These are phyloP conservation scores for Stramonita haemastoma DNA, from an alignment of 2,888 invertebrate genomes.

Conservation along the genomic window DNA sequence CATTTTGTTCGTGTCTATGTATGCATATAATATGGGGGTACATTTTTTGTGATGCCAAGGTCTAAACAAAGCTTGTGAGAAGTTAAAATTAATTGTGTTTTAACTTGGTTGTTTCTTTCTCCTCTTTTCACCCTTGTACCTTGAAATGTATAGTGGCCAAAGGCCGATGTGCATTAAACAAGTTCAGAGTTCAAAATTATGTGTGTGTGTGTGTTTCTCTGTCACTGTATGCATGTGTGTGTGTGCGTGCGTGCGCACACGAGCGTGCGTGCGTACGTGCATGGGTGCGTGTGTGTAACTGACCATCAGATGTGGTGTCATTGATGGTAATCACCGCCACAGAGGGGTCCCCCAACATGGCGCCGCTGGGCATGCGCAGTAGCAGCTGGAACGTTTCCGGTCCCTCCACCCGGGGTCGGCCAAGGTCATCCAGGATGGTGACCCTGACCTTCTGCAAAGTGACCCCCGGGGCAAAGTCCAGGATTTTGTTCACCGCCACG, in stretches of 20 bases:
- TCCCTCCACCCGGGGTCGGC: conserved; percentile 75
- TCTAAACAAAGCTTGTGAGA: too few relatives aligned
- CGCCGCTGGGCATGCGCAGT: conserved; percentile 73
- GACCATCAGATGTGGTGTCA: conserved; percentile 75
- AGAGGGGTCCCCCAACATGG: conserved; percentile 71
- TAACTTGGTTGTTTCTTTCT: too few relatives aligned
- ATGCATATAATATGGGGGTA: too few relatives aligned
- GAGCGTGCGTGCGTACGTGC: not conserved
- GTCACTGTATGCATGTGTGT: not conserved
- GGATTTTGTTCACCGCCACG: conserved; percentile 70
- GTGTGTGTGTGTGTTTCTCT: too few relatives aligned
- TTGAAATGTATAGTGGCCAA: too few relatives aligned
- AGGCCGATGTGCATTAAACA: too few relatives aligned
- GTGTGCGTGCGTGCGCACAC: too few relatives aligned
- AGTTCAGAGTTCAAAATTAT: too few relatives aligned
- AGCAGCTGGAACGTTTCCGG: conserved; percentile 73
- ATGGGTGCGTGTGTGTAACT: conserved; percentile 48
- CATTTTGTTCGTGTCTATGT: too few relatives aligned
- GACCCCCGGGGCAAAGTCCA: conserved; percentile 74
- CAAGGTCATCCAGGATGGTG: conserved; percentile 75
- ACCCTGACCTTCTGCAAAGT: conserved; percentile 71
- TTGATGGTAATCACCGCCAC: conserved; percentile 71
- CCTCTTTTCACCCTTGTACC: too few relatives aligned
- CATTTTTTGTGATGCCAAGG: too few relatives aligned
- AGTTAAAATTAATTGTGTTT: too few relatives aligned